Conservation (phyloP, 2,797 vertebrate genomes). For the Danio jaintianensis region DNA sequence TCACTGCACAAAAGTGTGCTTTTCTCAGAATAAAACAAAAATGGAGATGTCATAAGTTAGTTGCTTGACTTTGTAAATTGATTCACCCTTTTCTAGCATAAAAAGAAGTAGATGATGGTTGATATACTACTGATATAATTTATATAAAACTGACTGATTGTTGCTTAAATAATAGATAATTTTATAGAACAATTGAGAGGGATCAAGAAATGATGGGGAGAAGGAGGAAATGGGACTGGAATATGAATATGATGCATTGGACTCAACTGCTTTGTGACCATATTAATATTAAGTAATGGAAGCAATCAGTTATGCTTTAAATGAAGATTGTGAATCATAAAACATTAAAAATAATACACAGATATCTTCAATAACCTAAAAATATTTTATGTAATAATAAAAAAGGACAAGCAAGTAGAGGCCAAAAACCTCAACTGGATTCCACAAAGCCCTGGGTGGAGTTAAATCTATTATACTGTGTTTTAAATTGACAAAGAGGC, state of each 20-base stretch:
- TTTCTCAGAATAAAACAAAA: background rate
- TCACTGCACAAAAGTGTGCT: background rate
- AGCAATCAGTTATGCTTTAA: background rate
- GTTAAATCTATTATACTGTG: no score
- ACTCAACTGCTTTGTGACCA: background rate
- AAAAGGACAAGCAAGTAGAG: background rate
- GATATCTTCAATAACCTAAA: background rate
- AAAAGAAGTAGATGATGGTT: background rate
- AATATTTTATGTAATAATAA: background rate
- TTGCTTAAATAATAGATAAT: background rate
- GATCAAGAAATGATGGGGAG: background rate
- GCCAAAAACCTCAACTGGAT: background rate
- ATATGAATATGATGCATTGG: no score
- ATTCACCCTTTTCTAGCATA: background rate
- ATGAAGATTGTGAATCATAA: background rate
- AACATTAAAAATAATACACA: background rate
- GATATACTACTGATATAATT: background rate
- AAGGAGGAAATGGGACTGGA: background rate
- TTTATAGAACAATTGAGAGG: background rate
- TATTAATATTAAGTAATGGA: constrained; percentile 1
- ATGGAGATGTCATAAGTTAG: background rate
- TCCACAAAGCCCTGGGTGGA: background rate
- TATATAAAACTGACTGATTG: no score
- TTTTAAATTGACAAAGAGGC: background rate
- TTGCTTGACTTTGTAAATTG: background rate